phyloP scores from a whole-genome alignment of 2,113 vertebrate genomes.

The Phrynosoma blainvillii region DNA sequence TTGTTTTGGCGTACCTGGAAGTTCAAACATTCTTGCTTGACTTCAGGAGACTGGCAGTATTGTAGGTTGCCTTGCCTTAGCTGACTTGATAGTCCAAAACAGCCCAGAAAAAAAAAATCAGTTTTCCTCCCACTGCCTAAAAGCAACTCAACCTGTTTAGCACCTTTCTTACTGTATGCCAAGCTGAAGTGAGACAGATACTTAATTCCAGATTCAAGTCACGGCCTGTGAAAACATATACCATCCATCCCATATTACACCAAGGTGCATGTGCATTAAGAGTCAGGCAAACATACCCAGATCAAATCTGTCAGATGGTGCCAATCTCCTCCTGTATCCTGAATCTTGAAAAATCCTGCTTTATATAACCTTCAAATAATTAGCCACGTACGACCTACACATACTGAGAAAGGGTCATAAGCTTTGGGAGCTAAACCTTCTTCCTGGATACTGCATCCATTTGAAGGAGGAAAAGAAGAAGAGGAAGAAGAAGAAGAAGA shows the following conservation, averaged over 20 bases:
- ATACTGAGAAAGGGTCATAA: background rate
- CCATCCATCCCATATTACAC: background rate
- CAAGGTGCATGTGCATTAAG: background rate
- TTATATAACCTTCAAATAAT: background rate
- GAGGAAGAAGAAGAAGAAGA: background rate
- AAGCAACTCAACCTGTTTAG: slow-evolving; percentile 65
- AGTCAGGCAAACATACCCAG: background rate
- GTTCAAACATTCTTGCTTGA: slow-evolving; percentile 4
- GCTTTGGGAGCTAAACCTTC: background rate
- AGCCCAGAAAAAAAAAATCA: slow-evolving; percentile 14
- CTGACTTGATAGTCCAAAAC: slow-evolving; percentile 47
- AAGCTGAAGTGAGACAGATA: slow-evolving; percentile 14
- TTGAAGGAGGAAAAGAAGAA: background rate
- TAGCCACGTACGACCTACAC: background rate
- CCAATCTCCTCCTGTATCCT: background rate
- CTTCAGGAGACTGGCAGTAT: slow-evolving; percentile 12
- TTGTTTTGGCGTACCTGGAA: slow-evolving; percentile 22
- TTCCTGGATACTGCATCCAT: background rate
- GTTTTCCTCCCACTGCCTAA: slow-evolving; percentile 64
- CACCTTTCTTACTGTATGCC: slow-evolving; percentile 45
- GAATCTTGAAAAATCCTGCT: background rate
- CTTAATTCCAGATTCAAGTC: slow-evolving; percentile 43
- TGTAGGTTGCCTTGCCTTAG: slow-evolving; percentile 45
- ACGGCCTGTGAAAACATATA: slow-evolving; percentile 16
- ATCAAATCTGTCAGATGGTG: background rate